Evolutionary conservation across 2,797 vertebrate species (phyloP).

Genomic region (Acrocephalus scirpaceus): DNA sequence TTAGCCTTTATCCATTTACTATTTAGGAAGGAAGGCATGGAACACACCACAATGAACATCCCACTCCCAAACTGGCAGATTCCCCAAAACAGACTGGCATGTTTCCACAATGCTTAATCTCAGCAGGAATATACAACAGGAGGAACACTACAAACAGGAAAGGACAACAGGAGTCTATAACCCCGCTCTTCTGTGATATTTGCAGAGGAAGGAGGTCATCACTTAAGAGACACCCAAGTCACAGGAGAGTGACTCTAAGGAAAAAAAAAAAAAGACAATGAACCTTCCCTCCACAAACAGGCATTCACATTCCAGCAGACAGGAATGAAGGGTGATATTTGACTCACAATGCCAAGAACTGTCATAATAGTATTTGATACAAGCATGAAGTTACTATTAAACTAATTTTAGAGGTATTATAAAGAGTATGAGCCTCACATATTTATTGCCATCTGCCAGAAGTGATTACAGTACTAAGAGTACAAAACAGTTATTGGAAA

Average conservation of each 20-base stretch:
- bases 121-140: background rate
- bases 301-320: background rate
- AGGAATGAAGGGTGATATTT: background rate
- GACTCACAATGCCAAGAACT: background rate
- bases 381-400: background rate
- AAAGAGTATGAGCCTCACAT: background rate
- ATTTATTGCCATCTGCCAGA: background rate
- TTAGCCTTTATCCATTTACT: conserved; percentile 19
- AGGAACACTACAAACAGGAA: background rate
- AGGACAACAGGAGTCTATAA: background rate
- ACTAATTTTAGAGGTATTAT: background rate
- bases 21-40: conserved; percentile 42
- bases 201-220: background rate
- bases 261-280: background rate
- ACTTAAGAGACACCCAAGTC: background rate
- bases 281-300: background rate
- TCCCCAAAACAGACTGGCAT: conserved; percentile 24
- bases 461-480: background rate
- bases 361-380: background rate
- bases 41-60: conserved; percentile 10
- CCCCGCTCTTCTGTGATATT: background rate
- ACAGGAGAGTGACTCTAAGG: background rate
- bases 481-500: conserved; percentile 6
- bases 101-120: background rate
- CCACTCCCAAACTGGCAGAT: background rate